Base-by-base conservation (phyloP, 2,113 vertebrate genomes). In the Zapus hudsonius region DNA sequence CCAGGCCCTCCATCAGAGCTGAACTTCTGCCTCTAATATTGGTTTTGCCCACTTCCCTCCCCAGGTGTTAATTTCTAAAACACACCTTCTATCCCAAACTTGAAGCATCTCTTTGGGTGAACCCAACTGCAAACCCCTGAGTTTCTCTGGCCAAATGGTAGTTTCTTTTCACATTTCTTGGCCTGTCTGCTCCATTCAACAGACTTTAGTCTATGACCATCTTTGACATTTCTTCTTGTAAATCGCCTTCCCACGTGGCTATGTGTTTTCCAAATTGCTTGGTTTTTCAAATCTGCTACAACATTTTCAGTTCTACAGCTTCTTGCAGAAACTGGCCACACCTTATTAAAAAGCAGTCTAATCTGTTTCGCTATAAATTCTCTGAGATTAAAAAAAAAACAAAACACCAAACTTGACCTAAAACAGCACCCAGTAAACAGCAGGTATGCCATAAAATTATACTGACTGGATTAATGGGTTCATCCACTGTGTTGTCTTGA, bases 391-490 rank as follows among this genome's bases (percentile, higher is more conserved):
- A n/a, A n/a, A n/a, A n/a, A n/a, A n/a, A n/a, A n/a, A n/a, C n/a
- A 92, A 92, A 81, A 36, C 6, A 12, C 36, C 70, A 85, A 2
- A 0, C 55, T 82, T 22, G 31, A 72, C 69, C 70, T 40, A 78
- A 5, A 70, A 42, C 4, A 74, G 25, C 42, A 33, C 79, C 72
- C 29, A 55, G 70, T 44, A 81, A 11, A 4, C 5, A n/a, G 47
- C 79, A 93, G 59, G 33, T 83, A 11, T 33, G 29, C 29, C 55
- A 79, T 90, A 88, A 87, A 83, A 74, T 55, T 70, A 79, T 80
- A 38, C 64, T 23, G 38, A 76, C 81, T 76, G 42, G 64, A 72
- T 85, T 92, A 90, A 85, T 70, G 72, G 79, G 57, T n/a, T n/a
- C n/a, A n/a, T n/a, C 70, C 5, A 42, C 82, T 44, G 40, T 89